Conservation (phyloP, 2,113 vertebrate genomes). For the Ophthalmolycus amberensis region DNA sequence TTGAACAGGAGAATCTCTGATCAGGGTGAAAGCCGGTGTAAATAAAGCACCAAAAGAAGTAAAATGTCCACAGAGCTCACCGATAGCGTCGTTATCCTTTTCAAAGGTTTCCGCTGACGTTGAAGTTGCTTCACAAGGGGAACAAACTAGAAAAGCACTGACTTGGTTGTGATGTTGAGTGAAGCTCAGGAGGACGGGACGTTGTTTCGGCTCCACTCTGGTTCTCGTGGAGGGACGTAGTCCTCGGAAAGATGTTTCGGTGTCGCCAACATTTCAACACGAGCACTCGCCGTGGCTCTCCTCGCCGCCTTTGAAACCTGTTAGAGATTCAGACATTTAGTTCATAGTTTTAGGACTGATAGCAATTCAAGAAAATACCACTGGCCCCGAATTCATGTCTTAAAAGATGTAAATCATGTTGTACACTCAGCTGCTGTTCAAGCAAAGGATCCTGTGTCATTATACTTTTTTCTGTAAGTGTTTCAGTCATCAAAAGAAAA, state of each 20-base stretch:
- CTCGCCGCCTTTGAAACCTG: constrained; percentile 72
- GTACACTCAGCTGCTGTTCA: background rate
- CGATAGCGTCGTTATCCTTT: background rate
- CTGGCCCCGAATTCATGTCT: background rate
- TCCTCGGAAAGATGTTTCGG: constrained; percentile 66
- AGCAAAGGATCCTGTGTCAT: background rate
- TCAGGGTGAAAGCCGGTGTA: background rate
- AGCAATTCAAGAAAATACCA: background rate
- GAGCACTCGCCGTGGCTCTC: constrained; percentile 53
- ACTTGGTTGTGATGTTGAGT: background rate
- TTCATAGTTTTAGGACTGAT: background rate
- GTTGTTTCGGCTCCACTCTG: constrained; percentile 38
- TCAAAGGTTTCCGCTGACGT: background rate
- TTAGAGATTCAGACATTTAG: background rate
- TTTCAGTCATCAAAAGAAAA: background rate
- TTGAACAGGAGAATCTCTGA: background rate
- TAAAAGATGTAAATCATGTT: background rate
- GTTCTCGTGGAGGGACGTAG: constrained; percentile 65
- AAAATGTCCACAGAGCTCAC: background rate
- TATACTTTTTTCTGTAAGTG: background rate
- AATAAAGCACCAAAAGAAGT: background rate
- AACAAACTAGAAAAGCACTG: background rate
- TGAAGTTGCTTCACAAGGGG: background rate
- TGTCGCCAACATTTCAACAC: constrained; percentile 58
- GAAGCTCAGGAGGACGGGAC: background rate